These are phyloP conservation scores for Thaumatotibia leucotreta DNA, from an alignment of 1,140 invertebrate species.

Conservation along the genomic window DNA sequence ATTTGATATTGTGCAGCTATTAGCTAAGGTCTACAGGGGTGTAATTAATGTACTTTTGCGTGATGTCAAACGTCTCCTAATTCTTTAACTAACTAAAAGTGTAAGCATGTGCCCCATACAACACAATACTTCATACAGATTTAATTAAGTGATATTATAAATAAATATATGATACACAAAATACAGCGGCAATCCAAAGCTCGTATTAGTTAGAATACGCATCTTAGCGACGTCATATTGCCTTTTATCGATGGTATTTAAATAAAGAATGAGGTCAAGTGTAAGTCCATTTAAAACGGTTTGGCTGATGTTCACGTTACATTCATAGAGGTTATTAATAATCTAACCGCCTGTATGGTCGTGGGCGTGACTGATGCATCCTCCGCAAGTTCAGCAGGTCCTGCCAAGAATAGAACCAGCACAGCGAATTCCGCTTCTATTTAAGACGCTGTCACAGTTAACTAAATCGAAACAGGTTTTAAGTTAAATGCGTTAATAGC, in stretches of 20 bases:
- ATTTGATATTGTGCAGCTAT: not conserved
- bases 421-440: not conserved
- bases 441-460: not conserved
- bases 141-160: too few relatives aligned
- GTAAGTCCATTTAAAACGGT: slow-evolving; percentile 5
- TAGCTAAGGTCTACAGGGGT: not conserved
- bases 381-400: not conserved
- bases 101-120: too few relatives aligned
- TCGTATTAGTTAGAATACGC: too few relatives aligned
- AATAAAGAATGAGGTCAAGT: slow-evolving; percentile 13
- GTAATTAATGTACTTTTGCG: too few relatives aligned
- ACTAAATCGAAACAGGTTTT: not conserved
- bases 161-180: too few relatives aligned
- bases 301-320: slow-evolving; percentile 6
- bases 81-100: too few relatives aligned
- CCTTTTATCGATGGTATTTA: slow-evolving; percentile 12
- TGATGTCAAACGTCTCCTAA: too few relatives aligned
- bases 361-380: slow-evolving; percentile 3
- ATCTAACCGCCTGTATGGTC: not conserved
- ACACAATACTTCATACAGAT: too few relatives aligned
- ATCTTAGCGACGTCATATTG: not conserved
- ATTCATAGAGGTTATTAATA: slow-evolving; percentile 8
- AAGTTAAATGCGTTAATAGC: not conserved
- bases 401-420: not conserved
- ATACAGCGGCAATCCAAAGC: too few relatives aligned